These are phyloP conservation scores for Clarias macrocephalus DNA, from an alignment of 2,113 vertebrate species.

Conservation along the genomic window DNA sequence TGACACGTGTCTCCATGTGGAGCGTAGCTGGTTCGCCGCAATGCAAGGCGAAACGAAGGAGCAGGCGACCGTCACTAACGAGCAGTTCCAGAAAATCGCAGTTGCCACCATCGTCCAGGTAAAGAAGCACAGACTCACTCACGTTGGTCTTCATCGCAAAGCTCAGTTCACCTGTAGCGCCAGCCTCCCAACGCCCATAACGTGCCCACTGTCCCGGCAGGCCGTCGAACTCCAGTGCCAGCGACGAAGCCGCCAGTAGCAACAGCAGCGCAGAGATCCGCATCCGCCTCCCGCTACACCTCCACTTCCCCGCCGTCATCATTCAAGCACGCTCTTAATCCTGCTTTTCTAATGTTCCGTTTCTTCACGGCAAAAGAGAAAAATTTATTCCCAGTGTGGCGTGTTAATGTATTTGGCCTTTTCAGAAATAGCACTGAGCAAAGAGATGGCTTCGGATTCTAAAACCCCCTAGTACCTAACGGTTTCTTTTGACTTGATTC, in stretches of 20 bases:
- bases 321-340: slow-evolving; percentile 51
- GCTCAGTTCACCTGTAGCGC: slow-evolving; percentile 82
- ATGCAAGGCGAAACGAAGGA: slow-evolving; percentile 88
- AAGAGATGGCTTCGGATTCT: slow-evolving; percentile 36
- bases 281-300: slow-evolving; percentile 51
- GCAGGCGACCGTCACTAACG: slow-evolving; percentile 80
- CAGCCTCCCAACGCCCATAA: slow-evolving; percentile 86
- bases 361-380: slow-evolving; percentile 54
- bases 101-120: slow-evolving; percentile 91
- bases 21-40: slow-evolving; percentile 86
- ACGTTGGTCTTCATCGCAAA: slow-evolving; percentile 88
- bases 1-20: slow-evolving; percentile 77
- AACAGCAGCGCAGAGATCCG: slow-evolving; percentile 63
- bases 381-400: slow-evolving; percentile 49
- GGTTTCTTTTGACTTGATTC: slow-evolving; percentile 62
- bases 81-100: slow-evolving; percentile 94
- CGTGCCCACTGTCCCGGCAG: slow-evolving; percentile 91
- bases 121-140: slow-evolving; percentile 85
- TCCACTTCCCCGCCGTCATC: slow-evolving; percentile 64
- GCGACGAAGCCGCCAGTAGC: slow-evolving; percentile 56
- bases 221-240: slow-evolving; percentile 85
- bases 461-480: slow-evolving; percentile 42
- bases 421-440: slow-evolving; percentile 49
- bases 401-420: slow-evolving; percentile 51
- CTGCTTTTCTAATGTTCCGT: slow-evolving; percentile 51